phyloP scores from a whole-genome alignment of 2,113 vertebrate genomes.

The Chloebia gouldiae region DNA sequence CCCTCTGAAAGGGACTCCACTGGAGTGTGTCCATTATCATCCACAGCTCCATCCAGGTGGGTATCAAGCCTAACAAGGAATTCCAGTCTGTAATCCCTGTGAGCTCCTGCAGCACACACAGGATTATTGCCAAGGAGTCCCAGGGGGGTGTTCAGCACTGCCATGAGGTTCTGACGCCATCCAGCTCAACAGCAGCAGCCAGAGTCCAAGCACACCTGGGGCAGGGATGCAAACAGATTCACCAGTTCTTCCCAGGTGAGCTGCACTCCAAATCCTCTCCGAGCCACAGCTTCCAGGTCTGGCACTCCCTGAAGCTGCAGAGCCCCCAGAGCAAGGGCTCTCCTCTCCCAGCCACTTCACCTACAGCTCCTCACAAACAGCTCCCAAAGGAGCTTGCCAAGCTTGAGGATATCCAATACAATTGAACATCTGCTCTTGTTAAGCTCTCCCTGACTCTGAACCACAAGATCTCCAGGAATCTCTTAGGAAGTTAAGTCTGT shows the following conservation, averaged over 20 bases:
- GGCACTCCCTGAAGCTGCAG: background rate
- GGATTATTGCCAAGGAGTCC: background rate
- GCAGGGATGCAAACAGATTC: background rate
- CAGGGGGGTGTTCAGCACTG: background rate
- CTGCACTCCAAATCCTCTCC: background rate
- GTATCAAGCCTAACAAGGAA: background rate
- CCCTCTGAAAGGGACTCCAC: background rate
- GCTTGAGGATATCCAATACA: background rate
- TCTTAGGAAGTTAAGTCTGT: background rate
- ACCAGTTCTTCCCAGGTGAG: background rate
- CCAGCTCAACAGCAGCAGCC: slow-evolving; percentile 69
- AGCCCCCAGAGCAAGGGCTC: background rate
- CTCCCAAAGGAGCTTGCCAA: background rate
- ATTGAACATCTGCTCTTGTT: background rate
- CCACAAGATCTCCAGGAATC: background rate
- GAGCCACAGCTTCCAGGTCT: background rate
- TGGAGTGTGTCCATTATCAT: accelerated
- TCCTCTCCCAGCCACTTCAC: background rate
- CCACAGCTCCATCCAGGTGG: background rate
- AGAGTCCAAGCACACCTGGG: background rate
- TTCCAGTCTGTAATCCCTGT: background rate
- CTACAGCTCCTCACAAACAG: background rate
- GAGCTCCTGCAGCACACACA: accelerated
- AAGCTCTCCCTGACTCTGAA: background rate
- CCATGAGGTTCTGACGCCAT: slow-evolving; percentile 14